Conservation (phyloP, 2,797 vertebrate species). For the Chelon auratus region DNA sequence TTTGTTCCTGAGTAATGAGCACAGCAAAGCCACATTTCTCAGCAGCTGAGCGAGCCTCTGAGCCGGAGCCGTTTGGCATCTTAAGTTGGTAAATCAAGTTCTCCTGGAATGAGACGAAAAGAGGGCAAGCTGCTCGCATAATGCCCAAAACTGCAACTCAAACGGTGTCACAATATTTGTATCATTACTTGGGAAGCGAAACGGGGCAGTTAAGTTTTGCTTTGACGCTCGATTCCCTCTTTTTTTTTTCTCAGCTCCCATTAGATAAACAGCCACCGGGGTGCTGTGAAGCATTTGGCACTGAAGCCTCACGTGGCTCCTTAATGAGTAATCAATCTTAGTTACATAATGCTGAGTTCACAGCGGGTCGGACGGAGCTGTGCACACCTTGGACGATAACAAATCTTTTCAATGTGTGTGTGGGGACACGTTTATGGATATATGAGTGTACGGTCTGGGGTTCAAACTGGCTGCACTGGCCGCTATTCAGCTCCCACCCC, state of each 20-base stretch:
- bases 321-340: conserved; percentile 73
- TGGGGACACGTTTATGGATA: conserved; percentile 3
- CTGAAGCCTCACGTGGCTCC: conserved; percentile 38
- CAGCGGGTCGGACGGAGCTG: conserved; percentile 6
- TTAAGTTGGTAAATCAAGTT: conserved; percentile 46
- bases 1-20: conserved; percentile 23
- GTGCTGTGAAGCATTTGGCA: conserved; percentile 22
- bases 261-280: conserved; percentile 42
- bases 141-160: conserved; percentile 36
- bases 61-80: conserved; percentile 31
- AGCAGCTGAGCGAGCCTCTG: conserved; percentile 17
- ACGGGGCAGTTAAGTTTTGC: conserved; percentile 36
- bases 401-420: conserved; percentile 24
- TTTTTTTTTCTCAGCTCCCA: conserved; percentile 22
- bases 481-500: neutral
- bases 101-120: conserved; percentile 38
- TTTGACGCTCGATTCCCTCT: conserved; percentile 32
- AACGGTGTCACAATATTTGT: conserved; percentile 56
- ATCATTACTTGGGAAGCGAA: conserved; percentile 36
- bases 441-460: neutral
- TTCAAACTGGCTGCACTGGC: neutral
- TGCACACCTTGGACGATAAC: conserved; percentile 25
- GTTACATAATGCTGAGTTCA: conserved; percentile 59
- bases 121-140: conserved; percentile 40
- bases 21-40: conserved; percentile 28